Conservation (phyloP, 2,797 vertebrate species). For the Girardinus metallicus region DNA sequence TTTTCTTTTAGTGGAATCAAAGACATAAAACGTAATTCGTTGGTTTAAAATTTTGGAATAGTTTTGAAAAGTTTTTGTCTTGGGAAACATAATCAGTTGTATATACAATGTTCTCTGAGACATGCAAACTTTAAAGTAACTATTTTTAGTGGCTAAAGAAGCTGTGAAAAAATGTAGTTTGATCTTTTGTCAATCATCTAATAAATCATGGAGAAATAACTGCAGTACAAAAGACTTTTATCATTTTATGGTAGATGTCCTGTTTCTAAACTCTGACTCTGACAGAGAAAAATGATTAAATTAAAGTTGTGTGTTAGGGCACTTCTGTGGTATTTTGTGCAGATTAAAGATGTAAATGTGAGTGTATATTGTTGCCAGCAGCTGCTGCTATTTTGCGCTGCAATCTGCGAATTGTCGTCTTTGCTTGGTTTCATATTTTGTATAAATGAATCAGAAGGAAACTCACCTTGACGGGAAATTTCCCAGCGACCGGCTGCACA, state of each 20-base stretch:
- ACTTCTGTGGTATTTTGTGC: neutral
- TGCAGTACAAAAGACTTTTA: neutral
- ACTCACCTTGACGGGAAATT: conserved; percentile 54
- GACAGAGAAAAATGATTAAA: neutral
- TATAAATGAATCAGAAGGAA: conserved; percentile 41
- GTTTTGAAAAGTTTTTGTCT: neutral
- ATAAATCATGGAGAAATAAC: neutral
- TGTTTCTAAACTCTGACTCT: neutral
- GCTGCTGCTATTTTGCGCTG: neutral
- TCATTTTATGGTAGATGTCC: neutral
- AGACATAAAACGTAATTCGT: too few species aligned
- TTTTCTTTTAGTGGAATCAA: too few species aligned
- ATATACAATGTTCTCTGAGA: neutral
- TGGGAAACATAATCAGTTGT: neutral
- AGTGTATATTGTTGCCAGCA: neutral
- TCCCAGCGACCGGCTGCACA: conserved; percentile 10
- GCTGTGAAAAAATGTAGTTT: neutral
- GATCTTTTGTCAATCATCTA: neutral
- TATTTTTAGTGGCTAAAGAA: neutral
- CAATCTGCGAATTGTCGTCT: conserved; percentile 14
- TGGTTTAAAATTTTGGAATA: neutral
- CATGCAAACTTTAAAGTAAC: neutral
- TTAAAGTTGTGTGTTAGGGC: neutral
- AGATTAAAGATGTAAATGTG: neutral
- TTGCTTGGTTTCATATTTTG: conserved; percentile 44